Evolutionary conservation across 2,797 vertebrate species (phyloP).

Genomic region (Hyperoplus lanceolatus): DNA sequence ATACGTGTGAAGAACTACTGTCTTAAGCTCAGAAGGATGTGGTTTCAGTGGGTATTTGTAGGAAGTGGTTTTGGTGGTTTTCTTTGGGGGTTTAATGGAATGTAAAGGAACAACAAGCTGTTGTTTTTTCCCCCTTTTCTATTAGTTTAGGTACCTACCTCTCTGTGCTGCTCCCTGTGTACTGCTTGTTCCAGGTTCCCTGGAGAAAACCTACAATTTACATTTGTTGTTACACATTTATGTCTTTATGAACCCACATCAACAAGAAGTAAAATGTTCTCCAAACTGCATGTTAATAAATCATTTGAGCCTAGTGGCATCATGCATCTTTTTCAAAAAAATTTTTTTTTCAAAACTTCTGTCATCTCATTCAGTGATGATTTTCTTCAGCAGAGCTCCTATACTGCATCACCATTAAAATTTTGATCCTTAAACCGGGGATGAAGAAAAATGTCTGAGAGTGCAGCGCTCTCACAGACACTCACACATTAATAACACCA

Average conservation of each 20-base stretch:
- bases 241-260: neutral
- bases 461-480: slow-evolving; percentile 33
- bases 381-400: slow-evolving; percentile 25
- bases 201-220: neutral
- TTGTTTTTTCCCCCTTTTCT: neutral
- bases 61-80: slow-evolving; percentile 56
- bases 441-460: slow-evolving; percentile 46
- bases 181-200: neutral
- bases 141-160: neutral
- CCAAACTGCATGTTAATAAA: neutral
- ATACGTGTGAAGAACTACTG: neutral
- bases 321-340: slow-evolving; percentile 1
- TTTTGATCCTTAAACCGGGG: slow-evolving; percentile 25
- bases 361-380: neutral
- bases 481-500: slow-evolving; percentile 51
- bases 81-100: slow-evolving; percentile 9
- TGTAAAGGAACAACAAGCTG: neutral
- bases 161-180: neutral
- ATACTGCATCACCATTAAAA: slow-evolving; percentile 55
- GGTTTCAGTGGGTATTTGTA: slow-evolving; percentile 41
- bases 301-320: neutral
- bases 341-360: neutral
- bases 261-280: neutral
- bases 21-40: slow-evolving; percentile 29
- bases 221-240: neutral